Evolutionary conservation across 2,888 invertebrate species (phyloP).

Genomic region (Pollenia griseotomentosa): DNA sequence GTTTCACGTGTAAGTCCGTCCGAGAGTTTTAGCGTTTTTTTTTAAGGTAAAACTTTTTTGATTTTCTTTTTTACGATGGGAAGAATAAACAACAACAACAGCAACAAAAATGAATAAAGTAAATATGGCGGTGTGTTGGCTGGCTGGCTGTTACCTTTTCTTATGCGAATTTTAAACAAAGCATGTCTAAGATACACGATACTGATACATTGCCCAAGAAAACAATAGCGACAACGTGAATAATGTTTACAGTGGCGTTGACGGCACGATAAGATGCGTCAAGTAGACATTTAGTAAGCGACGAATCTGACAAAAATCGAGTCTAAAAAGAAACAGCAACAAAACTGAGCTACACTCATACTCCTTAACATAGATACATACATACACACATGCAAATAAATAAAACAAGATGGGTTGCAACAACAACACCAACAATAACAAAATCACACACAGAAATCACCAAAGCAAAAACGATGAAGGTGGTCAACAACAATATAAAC

Average conservation of each 20-base stretch:
- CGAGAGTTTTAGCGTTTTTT: conserved; percentile 40
- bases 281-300: conserved; percentile 72
- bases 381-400: conserved; percentile 3
- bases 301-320: conserved; percentile 70
- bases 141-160: conserved; percentile 65
- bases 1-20: background rate
- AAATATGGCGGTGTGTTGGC: conserved; percentile 70
- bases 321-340: conserved; percentile 57
- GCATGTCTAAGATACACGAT: conserved; percentile 76
- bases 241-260: conserved; percentile 74
- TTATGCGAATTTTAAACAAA: conserved; percentile 72
- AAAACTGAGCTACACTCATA: conserved; percentile 39
- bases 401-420: conserved; percentile 58
- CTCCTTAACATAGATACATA: background rate
- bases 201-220: conserved; percentile 74
- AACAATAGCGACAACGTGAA: conserved; percentile 74
- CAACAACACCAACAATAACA: conserved; percentile 20
- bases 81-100: conserved; percentile 2
- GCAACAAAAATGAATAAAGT: conserved; percentile 38
- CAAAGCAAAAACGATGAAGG: conserved; percentile 44
- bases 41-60: background rate
- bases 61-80: conserved; percentile 14
- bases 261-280: conserved; percentile 74
- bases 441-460: conserved; percentile 4
- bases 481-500: conserved; percentile 58